Evolutionary conservation across 2,113 vertebrate genomes (phyloP), one percentile per base, ranked within the genome.

Genomic region (Thamnaconus septentrionalis): DNA sequence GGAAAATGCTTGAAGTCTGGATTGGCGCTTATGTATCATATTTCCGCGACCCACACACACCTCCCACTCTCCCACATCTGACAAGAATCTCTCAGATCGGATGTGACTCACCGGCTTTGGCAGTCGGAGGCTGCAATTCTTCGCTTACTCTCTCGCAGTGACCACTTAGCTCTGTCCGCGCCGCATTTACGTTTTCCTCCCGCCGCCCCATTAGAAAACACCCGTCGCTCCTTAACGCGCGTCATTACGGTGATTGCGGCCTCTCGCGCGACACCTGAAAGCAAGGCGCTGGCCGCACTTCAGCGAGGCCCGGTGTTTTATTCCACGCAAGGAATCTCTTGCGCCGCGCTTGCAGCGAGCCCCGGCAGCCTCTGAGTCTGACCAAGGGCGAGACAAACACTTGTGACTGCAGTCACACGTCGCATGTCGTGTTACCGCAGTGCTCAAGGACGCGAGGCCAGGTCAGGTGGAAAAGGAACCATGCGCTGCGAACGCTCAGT

Each of bases 41-140:
- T 89, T 89, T 86, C 81, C 84, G 71, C 62, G 44, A 78, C 79
- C 83, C 76, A 78, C 84, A 79, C 84, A 78, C 82, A 77, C 84
- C 80, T 87, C 83, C 80, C 83, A 79, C 87, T 76, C 67, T 73
- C 73, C 78, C 75, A 81, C 79, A 85, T 90, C 83, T 85, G 83
- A 88, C 69, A 78, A 71, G 77, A 78, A 81, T 78, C 80, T 87
- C 73, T 81, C 69, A 63, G 78, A 83, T 88, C 79, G 79, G 87
- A 88, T 81, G 80, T 90, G 90, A 90, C 74, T 90, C 88, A 91
- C 87, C 51, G 44, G 64, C 78, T 84, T 77, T 89, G 84, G 88
- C 87, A 85, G 69, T 70, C 50, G 61, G 78, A 61, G 63, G 80
- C 83, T 85, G 75, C 81, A 88, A 88, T 88, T 89, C 81, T 79